A percentile compares a stretch with the other conserved stretches of the same genome.
These are phyloP conservation scores for Oscheius myriophilus DNA, from an alignment of 2,888 invertebrate species.

Conservation along the genomic window DNA sequence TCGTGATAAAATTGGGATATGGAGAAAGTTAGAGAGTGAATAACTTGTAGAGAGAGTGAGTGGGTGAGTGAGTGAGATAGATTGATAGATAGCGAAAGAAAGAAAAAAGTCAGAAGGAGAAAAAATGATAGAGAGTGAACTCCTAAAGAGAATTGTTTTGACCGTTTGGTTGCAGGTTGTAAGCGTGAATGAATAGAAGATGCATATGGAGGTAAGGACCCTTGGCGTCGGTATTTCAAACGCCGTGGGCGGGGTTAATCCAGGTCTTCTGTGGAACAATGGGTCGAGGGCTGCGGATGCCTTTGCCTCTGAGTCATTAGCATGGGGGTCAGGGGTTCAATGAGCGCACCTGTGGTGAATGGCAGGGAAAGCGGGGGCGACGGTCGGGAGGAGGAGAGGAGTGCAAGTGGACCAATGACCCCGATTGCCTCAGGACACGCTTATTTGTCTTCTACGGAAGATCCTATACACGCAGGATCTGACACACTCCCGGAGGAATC, in stretches of 20 bases:
- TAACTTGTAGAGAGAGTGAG: no score
- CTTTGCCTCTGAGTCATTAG: conserved; percentile 27
- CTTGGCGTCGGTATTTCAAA: neutral
- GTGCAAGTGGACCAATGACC: conserved; percentile 11
- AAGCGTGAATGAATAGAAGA: conserved; percentile 3
- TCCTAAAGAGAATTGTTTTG: no score
- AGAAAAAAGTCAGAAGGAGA: no score
- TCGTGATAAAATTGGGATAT: neutral
- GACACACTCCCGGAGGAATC: no score
- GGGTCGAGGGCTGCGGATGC: conserved; percentile 26
- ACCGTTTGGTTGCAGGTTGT: no score
- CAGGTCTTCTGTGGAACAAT: conserved; percentile 11
- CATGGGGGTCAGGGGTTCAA: conserved; percentile 19
- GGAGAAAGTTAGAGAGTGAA: conserved; percentile 12
- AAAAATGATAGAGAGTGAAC: no score
- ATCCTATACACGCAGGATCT: neutral
- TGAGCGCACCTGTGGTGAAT: conserved; percentile 17
- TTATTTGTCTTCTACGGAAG: conserved; percentile 25
- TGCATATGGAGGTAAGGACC: neutral
- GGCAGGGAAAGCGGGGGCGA: conserved; percentile 2
- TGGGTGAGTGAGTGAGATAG: no score
- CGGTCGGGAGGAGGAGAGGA: neutral
- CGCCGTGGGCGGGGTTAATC: conserved; percentile 20
- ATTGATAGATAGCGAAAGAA: no score
- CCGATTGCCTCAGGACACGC: conserved; percentile 18